Base-by-base conservation (phyloP, 1,140 invertebrate genomes). In the Gonioctena quinquepunctata region DNA sequence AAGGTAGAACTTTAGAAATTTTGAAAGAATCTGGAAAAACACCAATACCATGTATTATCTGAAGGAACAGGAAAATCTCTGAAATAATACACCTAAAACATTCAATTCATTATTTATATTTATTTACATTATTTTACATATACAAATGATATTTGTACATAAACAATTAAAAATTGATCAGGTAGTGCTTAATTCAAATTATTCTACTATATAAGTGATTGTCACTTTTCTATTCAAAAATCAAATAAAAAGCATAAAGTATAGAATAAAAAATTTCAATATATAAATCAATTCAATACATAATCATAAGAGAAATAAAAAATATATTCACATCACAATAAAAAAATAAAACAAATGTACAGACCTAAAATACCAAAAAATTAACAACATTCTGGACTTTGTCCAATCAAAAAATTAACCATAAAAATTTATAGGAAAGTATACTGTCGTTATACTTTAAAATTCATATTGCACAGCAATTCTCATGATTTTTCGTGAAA, bases 111-210 rank as follows among this genome's bases (percentile, higher is more conserved):
- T 54, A 54, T 54, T 18, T 54, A 22, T 54, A 57, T 18, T 52
- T 71, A 71, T 71, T 62, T 72, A 68, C 66, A 71, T 48, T 56
- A 69, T 69, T 57, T 65, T 72, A 64, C 66, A 73, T 69, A 73
- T 72, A 72, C 70, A 72, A 69, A 52, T 61, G 21, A 42, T 49
- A 50, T 72, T 72, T 72, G 70, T 72, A 72, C 66, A 72, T 72
- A 72, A 72, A 72, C 61, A 64, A 68, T 63, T 54, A 48, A 69
- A 72, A 66, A 72, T 69, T 72, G 57, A 69, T 72, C 70, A 72
- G 66, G 66, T 72, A 65, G 66, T 72, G 70, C 70, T 71, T 64
- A 68, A 72, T 72, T 69, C 66, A 69, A 72, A 69, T 72, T 68
- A 72, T 69, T 23, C 66, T 69, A 68, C 70, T 68, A 49, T n/a